Evolutionary conservation across 2,888 invertebrate species (phyloP).

Genomic region (Euclidia mi): DNA sequence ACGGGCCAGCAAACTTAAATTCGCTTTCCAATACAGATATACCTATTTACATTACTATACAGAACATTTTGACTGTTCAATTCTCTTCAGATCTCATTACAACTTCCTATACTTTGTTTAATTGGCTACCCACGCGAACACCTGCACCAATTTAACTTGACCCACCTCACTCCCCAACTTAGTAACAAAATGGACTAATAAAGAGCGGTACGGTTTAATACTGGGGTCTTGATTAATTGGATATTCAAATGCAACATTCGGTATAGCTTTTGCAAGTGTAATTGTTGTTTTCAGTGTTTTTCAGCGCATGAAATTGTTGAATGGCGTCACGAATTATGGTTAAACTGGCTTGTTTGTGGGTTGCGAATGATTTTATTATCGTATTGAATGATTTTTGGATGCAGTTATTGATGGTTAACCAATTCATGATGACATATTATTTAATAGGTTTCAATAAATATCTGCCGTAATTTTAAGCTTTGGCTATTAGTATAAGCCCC

Average conservation of each 20-base stretch:
- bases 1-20: constrained; percentile 36
- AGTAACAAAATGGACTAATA: constrained; percentile 18
- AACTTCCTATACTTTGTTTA: constrained; percentile 69
- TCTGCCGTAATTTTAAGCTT: no score
- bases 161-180: constrained; percentile 23
- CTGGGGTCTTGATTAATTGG: constrained; percentile 53
- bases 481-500: no score
- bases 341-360: constrained; percentile 32
- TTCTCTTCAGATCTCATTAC: constrained; percentile 69
- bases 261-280: constrained; percentile 54
- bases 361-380: constrained; percentile 31
- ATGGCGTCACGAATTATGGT: constrained; percentile 50
- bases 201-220: constrained; percentile 21
- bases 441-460: no score
- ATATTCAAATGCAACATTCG: constrained; percentile 62
- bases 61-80: constrained; percentile 65
- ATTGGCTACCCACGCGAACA: constrained; percentile 64
- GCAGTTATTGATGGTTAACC: neutral
- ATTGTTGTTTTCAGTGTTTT: constrained; percentile 62
- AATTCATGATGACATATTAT: neutral
- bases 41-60: constrained; percentile 57
- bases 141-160: constrained; percentile 55
- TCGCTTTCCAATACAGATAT: constrained; percentile 41
- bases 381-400: neutral
- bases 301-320: constrained; percentile 60